phyloP scores from a whole-genome alignment of 2,797 vertebrate species.

The Takifugu rubripes region DNA sequence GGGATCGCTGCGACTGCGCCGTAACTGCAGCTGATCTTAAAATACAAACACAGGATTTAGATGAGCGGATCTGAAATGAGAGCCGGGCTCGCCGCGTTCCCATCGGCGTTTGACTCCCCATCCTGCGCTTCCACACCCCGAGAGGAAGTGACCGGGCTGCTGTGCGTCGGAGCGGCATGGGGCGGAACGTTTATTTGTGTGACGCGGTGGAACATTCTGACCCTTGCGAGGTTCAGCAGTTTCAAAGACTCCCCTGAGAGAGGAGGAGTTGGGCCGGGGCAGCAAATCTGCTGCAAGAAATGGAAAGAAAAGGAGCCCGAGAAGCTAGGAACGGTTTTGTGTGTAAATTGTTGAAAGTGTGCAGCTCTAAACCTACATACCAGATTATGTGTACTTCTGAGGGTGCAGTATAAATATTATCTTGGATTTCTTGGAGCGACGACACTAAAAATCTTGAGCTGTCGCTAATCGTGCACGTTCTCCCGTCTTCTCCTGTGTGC shows the following conservation, averaged over 20 bases:
- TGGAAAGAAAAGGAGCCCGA: constrained; percentile 16
- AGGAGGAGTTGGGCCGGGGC: constrained; percentile 13
- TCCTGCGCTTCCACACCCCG: constrained; percentile 6
- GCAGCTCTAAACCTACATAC: no score
- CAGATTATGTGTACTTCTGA: constrained; percentile 17
- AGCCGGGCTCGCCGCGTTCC: constrained; percentile 1
- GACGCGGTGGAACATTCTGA: constrained; percentile 70
- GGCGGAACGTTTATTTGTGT: constrained; percentile 47
- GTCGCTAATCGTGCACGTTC: background rate
- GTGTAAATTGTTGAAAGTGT: no score
- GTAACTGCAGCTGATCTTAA: background rate
- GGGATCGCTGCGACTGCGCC: no score
- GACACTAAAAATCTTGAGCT: background rate
- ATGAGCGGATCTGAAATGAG: background rate
- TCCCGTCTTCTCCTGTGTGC: constrained; percentile 9
- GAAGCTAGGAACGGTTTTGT: no score
- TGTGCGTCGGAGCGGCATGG: constrained; percentile 19
- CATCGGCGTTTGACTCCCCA: background rate
- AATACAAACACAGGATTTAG: background rate
- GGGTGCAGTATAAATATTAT: constrained; percentile 38
- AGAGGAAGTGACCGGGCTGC: constrained; percentile 28
- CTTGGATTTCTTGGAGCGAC: constrained; percentile 22
- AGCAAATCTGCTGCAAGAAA: constrained; percentile 41
- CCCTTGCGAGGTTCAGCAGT: constrained; percentile 55
- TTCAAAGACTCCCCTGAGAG: constrained; percentile 62